Conservation (phyloP, 30 jellyfish, hydroid and myxozoan genomes). For the Turritopsis rubra region DNA sequence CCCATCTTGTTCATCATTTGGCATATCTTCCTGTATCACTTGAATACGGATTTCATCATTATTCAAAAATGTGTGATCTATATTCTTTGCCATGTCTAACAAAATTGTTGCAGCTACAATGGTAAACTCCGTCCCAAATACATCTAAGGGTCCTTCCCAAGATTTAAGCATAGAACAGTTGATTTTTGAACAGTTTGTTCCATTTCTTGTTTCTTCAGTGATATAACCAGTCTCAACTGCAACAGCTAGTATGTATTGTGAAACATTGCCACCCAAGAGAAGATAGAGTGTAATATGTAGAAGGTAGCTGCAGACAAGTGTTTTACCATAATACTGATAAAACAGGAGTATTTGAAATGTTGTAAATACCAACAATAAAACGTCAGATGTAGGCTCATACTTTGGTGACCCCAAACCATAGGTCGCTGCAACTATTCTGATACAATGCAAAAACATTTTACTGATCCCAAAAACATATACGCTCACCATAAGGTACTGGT, state of each 20-base stretch:
- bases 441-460: background rate
- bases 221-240: background rate
- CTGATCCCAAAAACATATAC: conserved; percentile 6
- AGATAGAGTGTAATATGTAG: background rate
- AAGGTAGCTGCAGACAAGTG: background rate
- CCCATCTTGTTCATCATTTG: background rate
- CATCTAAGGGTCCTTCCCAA: background rate
- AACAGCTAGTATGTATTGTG: background rate
- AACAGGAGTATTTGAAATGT: background rate
- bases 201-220: background rate
- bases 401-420: background rate
- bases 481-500: background rate
- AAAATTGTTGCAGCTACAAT: background rate
- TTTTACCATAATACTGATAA: background rate
- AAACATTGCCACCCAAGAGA: background rate
- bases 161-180: background rate
- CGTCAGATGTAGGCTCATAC: background rate
- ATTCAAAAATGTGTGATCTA: background rate
- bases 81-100: background rate
- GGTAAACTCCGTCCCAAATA: background rate
- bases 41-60: background rate
- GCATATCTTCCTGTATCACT: background rate
- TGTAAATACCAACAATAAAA: background rate
- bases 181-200: background rate
- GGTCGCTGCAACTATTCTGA: background rate